phyloP scores from a whole-genome alignment of 1,140 invertebrate species.

The Phenacoccus solenopsis region DNA sequence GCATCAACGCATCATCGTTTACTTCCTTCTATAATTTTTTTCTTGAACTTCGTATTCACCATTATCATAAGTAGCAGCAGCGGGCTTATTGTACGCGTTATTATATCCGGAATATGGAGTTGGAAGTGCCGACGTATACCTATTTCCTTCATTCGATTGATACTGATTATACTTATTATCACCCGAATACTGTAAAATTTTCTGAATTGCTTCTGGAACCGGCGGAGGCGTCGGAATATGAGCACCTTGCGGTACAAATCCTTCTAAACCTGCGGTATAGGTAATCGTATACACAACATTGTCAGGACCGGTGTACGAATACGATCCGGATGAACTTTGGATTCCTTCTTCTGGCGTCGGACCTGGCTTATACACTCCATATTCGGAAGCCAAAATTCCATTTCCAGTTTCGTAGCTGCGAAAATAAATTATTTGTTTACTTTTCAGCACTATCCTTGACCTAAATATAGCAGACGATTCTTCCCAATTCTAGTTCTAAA shows the following conservation, averaged over 20 bases:
- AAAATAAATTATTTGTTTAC: slow-evolving; percentile 20
- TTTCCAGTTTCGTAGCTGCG: slow-evolving; percentile 50
- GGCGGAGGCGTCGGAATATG: slow-evolving; percentile 53
- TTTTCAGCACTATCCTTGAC: not conserved
- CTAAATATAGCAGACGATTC: not conserved
- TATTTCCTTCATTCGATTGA: not conserved
- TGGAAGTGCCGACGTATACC: not conserved
- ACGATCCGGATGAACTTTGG: slow-evolving; percentile 41
- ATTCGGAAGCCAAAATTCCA: slow-evolving; percentile 50
- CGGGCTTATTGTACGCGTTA: not conserved
- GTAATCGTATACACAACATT: slow-evolving; percentile 51
- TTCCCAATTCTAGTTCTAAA: not conserved
- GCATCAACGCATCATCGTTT: not conserved
- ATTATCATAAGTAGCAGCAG: not conserved
- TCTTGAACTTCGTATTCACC: not conserved
- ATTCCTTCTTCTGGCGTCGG: slow-evolving; percentile 39
- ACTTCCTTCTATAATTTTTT: not conserved
- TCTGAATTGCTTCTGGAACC: slow-evolving; percentile 51
- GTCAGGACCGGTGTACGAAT: slow-evolving; percentile 57
- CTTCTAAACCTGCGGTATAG: slow-evolving; percentile 64
- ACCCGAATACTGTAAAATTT: not conserved
- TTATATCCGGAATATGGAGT: slow-evolving; percentile 6
- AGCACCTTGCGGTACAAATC: slow-evolving; percentile 41
- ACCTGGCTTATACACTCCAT: slow-evolving; percentile 50
- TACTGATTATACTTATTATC: slow-evolving; percentile 8